A percentile compares a stretch with the other conserved stretches of the same genome.
phyloP scores from a whole-genome alignment of 2,888 invertebrate genomes.

The Dicyrtomina minuta region DNA sequence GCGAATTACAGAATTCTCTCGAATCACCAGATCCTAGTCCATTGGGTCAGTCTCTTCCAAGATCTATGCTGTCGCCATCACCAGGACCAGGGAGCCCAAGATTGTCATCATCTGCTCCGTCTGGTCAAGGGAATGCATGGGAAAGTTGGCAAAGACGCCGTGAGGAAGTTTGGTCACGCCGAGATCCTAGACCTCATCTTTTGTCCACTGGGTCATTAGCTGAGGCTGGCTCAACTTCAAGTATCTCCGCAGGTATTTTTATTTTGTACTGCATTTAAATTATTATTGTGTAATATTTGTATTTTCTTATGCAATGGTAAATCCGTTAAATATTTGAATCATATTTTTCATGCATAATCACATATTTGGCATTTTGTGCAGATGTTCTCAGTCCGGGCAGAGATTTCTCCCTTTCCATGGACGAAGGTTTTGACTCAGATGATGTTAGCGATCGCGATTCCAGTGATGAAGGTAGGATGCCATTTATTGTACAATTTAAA shows the following conservation, averaged over 20 bases:
- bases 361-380: slow-evolving; percentile 55
- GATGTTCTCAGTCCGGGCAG: slow-evolving; percentile 78
- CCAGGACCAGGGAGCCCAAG: slow-evolving; percentile 60
- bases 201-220: slow-evolving; percentile 78
- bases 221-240: slow-evolving; percentile 63
- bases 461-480: slow-evolving; percentile 52
- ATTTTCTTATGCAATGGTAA: background rate
- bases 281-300: slow-evolving; percentile 11
- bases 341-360: background rate
- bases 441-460: slow-evolving; percentile 52
- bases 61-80: slow-evolving; percentile 57
- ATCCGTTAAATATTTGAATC: background rate
- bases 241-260: slow-evolving; percentile 46
- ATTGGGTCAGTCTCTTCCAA: slow-evolving; percentile 57
- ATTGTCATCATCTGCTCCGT: slow-evolving; percentile 83
- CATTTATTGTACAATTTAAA: background rate
- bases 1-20: slow-evolving; percentile 54
- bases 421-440: slow-evolving; percentile 66
- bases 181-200: slow-evolving; percentile 83
- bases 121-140: slow-evolving; percentile 67
- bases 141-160: slow-evolving; percentile 52
- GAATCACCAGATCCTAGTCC: slow-evolving; percentile 57
- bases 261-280: background rate
- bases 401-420: slow-evolving; percentile 52
- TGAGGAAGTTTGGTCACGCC: slow-evolving; percentile 80